Evolutionary conservation across 2,797 vertebrate species (phyloP).

Genomic region (Trematomus bernacchii): DNA sequence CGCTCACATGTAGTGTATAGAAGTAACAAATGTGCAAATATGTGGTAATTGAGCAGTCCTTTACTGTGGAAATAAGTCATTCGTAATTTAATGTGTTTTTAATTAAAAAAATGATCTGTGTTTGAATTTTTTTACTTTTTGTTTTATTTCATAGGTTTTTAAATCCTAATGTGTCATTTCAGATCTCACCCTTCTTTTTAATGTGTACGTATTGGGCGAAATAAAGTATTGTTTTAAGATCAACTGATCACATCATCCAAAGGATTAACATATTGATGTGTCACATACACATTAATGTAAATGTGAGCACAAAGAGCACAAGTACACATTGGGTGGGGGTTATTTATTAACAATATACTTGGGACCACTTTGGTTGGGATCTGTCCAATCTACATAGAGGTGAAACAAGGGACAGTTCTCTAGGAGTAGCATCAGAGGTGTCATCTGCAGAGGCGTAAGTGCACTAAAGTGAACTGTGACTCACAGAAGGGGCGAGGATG

Average conservation of each 20-base stretch:
- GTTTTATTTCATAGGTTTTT: not conserved
- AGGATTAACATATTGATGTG: not conserved
- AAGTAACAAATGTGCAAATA: not conserved
- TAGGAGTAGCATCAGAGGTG: not conserved
- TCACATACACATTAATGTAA: not conserved
- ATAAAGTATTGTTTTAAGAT: not conserved
- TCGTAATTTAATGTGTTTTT: too few species aligned
- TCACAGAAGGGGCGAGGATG: not conserved
- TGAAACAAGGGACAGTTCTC: slow-evolving; percentile 6
- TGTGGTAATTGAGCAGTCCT: not conserved
- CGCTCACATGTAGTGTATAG: not conserved
- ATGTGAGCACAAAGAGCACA: not conserved
- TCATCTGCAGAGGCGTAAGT: not conserved
- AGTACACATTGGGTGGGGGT: not conserved
- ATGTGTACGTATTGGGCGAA: not conserved
- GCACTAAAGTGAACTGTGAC: slow-evolving; percentile 13
- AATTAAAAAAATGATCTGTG: too few species aligned
- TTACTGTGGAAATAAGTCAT: too few species aligned
- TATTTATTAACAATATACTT: not conserved
- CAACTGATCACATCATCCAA: not conserved
- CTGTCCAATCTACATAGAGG: not conserved
- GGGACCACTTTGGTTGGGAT: not conserved
- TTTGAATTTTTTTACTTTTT: not conserved
- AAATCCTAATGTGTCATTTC: not conserved
- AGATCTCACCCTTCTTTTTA: not conserved